Percentiles rank a stretch among this genome's conserved stretches.
Evolutionary conservation across 1,140 invertebrate genomes (phyloP).

Genomic region (Hyles vespertilio): DNA sequence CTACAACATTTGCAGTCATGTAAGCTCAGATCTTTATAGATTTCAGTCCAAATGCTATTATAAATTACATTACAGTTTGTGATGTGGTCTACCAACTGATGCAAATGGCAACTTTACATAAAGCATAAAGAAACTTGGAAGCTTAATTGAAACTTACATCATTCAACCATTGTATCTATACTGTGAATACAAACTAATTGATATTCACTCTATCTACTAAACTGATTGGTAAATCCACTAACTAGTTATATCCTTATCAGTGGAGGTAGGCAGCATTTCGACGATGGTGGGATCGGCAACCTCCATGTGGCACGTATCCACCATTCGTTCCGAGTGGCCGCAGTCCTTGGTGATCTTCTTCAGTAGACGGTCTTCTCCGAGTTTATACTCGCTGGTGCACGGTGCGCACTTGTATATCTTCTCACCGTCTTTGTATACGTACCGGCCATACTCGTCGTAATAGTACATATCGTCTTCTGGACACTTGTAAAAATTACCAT

Average conservation of each 20-base stretch:
- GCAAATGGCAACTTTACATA: too few species aligned
- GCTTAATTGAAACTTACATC: too few species aligned
- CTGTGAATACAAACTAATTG: too few species aligned
- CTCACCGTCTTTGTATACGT: slow-evolving; percentile 28
- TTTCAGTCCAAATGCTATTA: too few species aligned
- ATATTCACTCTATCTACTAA: too few species aligned
- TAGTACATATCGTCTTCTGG: slow-evolving; percentile 33
- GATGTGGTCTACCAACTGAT: too few species aligned
- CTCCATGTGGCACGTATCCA: slow-evolving; percentile 29
- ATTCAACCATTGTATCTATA: too few species aligned
- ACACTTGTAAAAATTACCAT: slow-evolving; percentile 1
- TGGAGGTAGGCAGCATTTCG: slow-evolving; percentile 25
- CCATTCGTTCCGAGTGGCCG: slow-evolving; percentile 34
- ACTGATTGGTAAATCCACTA: not conserved
- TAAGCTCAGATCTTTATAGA: too few species aligned
- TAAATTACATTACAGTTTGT: too few species aligned
- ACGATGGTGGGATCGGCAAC: slow-evolving; percentile 30
- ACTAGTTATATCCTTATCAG: slow-evolving; percentile 41
- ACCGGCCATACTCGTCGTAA: slow-evolving; percentile 44
- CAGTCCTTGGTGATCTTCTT: slow-evolving; percentile 42
- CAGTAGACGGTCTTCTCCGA: slow-evolving; percentile 28
- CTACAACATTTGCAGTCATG: too few species aligned
- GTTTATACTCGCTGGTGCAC: slow-evolving; percentile 43
- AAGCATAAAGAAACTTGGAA: too few species aligned
- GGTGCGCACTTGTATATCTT: slow-evolving; percentile 43